Evolutionary conservation across 2,888 invertebrate species (phyloP).

Genomic region (Hemithea aestivaria): DNA sequence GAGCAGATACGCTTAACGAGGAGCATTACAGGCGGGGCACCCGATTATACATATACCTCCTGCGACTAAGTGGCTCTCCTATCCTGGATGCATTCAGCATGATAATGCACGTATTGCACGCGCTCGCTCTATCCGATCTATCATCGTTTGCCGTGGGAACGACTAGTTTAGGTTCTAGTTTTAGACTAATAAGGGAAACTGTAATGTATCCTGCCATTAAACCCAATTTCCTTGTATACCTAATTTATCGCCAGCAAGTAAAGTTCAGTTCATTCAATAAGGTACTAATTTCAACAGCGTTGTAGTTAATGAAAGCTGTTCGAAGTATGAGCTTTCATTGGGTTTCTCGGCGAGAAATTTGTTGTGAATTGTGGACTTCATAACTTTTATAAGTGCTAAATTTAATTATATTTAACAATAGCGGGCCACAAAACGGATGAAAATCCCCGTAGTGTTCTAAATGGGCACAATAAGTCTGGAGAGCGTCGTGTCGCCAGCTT

Average conservation of each 20-base stretch:
- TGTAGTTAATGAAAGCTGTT: no score
- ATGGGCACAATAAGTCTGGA: slow-evolving; percentile 1
- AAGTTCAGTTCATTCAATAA: no score
- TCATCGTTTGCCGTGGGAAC: slow-evolving; percentile 4
- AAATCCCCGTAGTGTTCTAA: background rate
- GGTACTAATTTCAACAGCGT: no score
- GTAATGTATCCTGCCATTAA: no score
- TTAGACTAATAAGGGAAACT: no score
- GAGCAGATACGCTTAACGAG: slow-evolving; percentile 15
- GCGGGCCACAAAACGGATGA: background rate
- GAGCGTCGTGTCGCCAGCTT: background rate
- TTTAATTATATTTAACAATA: background rate
- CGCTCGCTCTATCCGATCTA: slow-evolving; percentile 1
- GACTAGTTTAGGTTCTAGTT: no score
- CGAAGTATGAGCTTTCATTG: no score
- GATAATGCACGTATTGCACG: slow-evolving; percentile 13
- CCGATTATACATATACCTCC: slow-evolving; percentile 8
- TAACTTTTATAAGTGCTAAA: no score
- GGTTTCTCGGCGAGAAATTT: no score
- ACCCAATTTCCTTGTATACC: no score
- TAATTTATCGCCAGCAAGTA: background rate
- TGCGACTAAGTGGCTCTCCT: slow-evolving; percentile 1
- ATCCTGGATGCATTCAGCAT: background rate
- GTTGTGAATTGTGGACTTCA: no score
- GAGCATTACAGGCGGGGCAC: slow-evolving; percentile 10